Conservation (phyloP, 2,888 invertebrate genomes). For the Lithophane semibrunnea region DNA sequence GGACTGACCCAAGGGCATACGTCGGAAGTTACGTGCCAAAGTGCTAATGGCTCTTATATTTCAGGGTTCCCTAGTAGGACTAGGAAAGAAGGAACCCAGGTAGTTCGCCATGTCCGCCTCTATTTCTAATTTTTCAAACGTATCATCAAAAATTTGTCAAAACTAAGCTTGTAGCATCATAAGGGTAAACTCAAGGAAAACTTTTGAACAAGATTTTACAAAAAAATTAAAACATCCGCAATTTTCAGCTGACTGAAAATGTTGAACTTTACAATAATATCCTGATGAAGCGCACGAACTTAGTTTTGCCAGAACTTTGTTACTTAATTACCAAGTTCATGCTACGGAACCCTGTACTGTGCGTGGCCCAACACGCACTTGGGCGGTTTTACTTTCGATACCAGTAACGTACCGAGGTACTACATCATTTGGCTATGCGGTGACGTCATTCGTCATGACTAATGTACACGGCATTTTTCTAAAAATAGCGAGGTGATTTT, state of each 20-base stretch:
- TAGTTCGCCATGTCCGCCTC: too few species aligned
- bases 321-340: neutral
- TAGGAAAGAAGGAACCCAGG: neutral
- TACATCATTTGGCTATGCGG: slow-evolving; percentile 41
- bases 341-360: neutral
- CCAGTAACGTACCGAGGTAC: slow-evolving; percentile 34
- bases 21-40: slow-evolving; percentile 71
- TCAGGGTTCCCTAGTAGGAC: slow-evolving; percentile 39
- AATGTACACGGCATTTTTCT: slow-evolving; percentile 36
- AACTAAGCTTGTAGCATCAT: neutral
- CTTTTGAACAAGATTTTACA: neutral
- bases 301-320: neutral
- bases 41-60: slow-evolving; percentile 66
- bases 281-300: neutral
- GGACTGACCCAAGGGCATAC: slow-evolving; percentile 67
- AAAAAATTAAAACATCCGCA: too few species aligned
- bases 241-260: neutral
- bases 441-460: slow-evolving; percentile 58
- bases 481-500: slow-evolving; percentile 22
- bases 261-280: neutral
- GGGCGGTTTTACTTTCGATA: slow-evolving; percentile 62
- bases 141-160: neutral
- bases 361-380: neutral
- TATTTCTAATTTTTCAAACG: too few species aligned
- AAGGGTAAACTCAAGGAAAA: neutral